A percentile compares a stretch with the other conserved stretches of the same genome.
These are phyloP conservation scores for Tetramorium parvispinum DNA, from an alignment of 1,140 invertebrate species.

Conservation along the genomic window DNA sequence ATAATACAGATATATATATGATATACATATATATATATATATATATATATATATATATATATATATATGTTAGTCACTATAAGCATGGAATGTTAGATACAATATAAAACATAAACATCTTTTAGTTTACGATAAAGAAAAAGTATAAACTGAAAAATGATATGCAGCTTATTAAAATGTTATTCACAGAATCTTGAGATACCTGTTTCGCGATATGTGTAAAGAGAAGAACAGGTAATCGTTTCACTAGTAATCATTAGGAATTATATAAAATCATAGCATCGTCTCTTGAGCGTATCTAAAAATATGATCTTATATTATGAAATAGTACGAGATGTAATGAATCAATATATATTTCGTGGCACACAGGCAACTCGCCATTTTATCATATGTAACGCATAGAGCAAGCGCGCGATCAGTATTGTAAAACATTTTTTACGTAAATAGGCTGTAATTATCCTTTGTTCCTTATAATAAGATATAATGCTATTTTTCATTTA, in stretches of 20 bases:
- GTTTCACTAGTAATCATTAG: conserved; percentile 48
- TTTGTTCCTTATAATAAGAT: conserved; percentile 54
- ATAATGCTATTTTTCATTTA: conserved; percentile 3
- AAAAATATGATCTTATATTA: conserved; percentile 48
- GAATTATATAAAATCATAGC: conserved; percentile 40
- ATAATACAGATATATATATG: no score
- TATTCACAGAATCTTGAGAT: conserved; percentile 46
- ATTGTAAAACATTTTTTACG: conserved; percentile 42
- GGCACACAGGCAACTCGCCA: conserved; percentile 47
- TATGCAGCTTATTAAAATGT: conserved; percentile 48
- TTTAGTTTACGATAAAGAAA: conserved; percentile 61
- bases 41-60: not conserved
- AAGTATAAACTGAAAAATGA: conserved; percentile 64
- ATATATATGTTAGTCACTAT: conserved; percentile 67
- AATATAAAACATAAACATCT: conserved; percentile 65
- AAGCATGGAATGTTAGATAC: conserved; percentile 77
- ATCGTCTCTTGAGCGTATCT: conserved; percentile 52
- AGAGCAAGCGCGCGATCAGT: conserved; percentile 14
- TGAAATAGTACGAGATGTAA: conserved; percentile 54
- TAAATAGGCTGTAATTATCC: conserved; percentile 59
- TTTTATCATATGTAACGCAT: conserved; percentile 47
- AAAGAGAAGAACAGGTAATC: conserved; percentile 8
- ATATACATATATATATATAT: no score
- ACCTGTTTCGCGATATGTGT: conserved; percentile 7
- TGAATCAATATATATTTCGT: conserved; percentile 53